Conservation (phyloP, 2,888 invertebrate genomes). For the Acrobasis consociella region DNA sequence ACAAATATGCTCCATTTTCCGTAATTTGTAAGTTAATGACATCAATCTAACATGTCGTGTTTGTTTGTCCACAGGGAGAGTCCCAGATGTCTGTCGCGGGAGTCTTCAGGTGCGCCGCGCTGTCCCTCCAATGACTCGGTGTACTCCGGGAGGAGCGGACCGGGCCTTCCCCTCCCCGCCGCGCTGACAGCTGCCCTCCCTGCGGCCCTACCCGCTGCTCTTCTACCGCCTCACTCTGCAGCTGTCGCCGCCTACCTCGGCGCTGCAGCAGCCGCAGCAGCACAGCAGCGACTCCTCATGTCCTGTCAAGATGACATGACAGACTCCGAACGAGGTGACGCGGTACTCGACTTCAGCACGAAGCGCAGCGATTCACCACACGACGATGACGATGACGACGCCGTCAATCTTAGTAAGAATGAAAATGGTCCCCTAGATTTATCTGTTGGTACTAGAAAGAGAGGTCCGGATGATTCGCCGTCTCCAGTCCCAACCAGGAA, state of each 20-base stretch:
- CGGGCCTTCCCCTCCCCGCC: slow-evolving; percentile 73
- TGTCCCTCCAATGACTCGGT: slow-evolving; percentile 91
- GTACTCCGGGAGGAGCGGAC: slow-evolving; percentile 85
- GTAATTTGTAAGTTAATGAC: slow-evolving; percentile 43
- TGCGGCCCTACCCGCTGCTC: slow-evolving; percentile 86
- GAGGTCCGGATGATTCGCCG: slow-evolving; percentile 85
- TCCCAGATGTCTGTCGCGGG: slow-evolving; percentile 91
- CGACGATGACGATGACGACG: slow-evolving; percentile 84
- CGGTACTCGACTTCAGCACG: slow-evolving; percentile 91
- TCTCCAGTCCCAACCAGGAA: slow-evolving; percentile 86
- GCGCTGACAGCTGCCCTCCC: slow-evolving; percentile 87
- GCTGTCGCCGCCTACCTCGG: slow-evolving; percentile 92
- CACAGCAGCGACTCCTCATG: slow-evolving; percentile 89
- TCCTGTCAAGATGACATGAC: slow-evolving; percentile 89
- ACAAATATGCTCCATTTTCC: no score
- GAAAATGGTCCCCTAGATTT: slow-evolving; percentile 90
- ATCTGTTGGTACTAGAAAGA: slow-evolving; percentile 89
- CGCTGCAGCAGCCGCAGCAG: slow-evolving; percentile 87
- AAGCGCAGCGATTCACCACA: slow-evolving; percentile 83
- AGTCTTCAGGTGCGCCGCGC: slow-evolving; percentile 88
- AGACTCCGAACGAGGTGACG: slow-evolving; percentile 83
- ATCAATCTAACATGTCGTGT: slow-evolving; percentile 45
- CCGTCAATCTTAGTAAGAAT: slow-evolving; percentile 87
- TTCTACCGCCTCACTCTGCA: slow-evolving; percentile 90
- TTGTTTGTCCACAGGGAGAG: slow-evolving; percentile 88